Conservation (phyloP, 1,140 invertebrate genomes). For the Eulimnadia texana region DNA sequence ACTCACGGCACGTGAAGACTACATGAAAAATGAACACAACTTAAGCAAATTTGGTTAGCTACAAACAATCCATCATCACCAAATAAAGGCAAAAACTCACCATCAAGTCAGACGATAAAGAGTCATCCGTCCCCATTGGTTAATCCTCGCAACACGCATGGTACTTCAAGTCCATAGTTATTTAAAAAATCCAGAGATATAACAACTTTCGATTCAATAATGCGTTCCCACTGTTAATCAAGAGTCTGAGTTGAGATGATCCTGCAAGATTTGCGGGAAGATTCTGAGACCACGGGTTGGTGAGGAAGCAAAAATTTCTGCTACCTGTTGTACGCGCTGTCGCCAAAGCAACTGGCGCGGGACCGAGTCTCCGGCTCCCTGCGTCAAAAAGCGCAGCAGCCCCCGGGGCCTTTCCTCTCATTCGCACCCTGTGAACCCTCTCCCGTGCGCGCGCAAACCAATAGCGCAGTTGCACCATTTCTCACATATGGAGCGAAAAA, state of each 20-base stretch:
- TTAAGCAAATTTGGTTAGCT: too few relatives aligned
- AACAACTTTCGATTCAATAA: too few relatives aligned
- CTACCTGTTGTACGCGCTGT: not conserved
- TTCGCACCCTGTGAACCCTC: not conserved
- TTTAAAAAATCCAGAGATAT: not conserved
- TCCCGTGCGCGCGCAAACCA: too few relatives aligned
- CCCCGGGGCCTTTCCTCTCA: not conserved
- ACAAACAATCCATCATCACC: not conserved
- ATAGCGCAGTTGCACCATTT: too few relatives aligned
- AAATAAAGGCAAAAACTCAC: not conserved
- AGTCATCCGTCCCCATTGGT: constrained; percentile 11
- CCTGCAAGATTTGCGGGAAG: not conserved
- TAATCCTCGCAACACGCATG: not conserved
- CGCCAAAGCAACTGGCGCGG: not conserved
- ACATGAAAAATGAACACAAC: too few relatives aligned
- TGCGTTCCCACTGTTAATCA: too few relatives aligned
- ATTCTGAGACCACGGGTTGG: not conserved
- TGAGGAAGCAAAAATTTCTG: not conserved
- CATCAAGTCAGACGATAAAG: constrained; percentile 7
- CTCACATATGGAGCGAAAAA: too few relatives aligned
- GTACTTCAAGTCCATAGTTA: not conserved
- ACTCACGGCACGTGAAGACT: too few relatives aligned
- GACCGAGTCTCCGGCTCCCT: not conserved
- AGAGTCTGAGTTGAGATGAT: too few relatives aligned
- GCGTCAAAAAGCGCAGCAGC: not conserved